Evolutionary conservation across 2,888 invertebrate genomes (phyloP).

Genomic region (Pristionchus mayeri): DNA sequence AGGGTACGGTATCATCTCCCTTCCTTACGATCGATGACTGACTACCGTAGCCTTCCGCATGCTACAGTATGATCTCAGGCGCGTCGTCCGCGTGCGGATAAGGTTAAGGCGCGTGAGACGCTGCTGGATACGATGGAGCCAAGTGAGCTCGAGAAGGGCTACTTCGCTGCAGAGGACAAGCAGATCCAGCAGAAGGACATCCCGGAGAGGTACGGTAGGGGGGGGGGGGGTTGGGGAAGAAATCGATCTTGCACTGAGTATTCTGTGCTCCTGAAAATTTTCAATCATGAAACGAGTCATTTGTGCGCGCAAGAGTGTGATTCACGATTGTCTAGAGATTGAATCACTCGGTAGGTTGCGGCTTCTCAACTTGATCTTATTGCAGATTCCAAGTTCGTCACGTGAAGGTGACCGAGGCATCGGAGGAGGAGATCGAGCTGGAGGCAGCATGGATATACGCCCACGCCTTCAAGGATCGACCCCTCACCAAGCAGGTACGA

Average conservation of each 20-base stretch:
- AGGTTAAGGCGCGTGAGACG: constrained; percentile 60
- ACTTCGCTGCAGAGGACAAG: constrained; percentile 93
- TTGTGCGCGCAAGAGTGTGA: too few species aligned
- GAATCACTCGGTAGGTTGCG: too few species aligned
- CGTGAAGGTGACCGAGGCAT: constrained; percentile 70
- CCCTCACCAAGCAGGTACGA: constrained; percentile 48
- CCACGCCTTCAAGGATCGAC: constrained; percentile 84
- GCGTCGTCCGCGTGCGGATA: constrained; percentile 54
- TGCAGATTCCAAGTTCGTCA: constrained; percentile 63
- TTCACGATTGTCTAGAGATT: too few species aligned
- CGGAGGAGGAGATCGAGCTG: constrained; percentile 86
- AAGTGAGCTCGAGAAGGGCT: constrained; percentile 93
- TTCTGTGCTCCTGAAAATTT: background rate
- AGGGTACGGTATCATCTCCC: constrained; percentile 59
- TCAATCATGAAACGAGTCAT: background rate
- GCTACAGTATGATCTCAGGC: background rate
- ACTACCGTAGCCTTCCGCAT: background rate
- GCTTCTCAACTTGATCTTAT: too few species aligned
- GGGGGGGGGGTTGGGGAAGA: background rate
- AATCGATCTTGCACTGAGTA: background rate
- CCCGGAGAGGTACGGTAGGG: constrained; percentile 78
- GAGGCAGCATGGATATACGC: constrained; percentile 98
- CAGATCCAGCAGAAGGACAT: constrained; percentile 82
- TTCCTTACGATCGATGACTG: background rate
- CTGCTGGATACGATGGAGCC: constrained; percentile 84